Evolutionary conservation across 2,797 vertebrate genomes (phyloP), one percentile per base, ranked within the genome.

Genomic region (Coregonus sp.): DNA sequence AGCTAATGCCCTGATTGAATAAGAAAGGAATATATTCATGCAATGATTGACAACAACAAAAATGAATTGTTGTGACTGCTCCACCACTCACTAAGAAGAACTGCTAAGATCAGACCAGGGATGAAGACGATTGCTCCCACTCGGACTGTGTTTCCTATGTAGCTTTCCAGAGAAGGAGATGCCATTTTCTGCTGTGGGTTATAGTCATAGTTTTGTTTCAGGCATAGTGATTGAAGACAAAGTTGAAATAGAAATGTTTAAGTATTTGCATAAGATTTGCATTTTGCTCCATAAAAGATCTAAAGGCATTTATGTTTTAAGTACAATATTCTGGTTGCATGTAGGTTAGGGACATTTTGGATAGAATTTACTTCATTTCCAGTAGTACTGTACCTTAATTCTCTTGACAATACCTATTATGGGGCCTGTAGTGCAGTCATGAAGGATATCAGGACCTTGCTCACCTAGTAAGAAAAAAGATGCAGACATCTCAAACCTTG

Each of bases 81-180:
- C 12, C 25, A 68, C 56, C 50, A 89, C 90, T 86, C 78, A 93
- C 91, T 86, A 77, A 87, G 71, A 25, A 84, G 67, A 72, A 86
- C 72, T 5, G 75, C 73, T 56, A 91, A 73, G 75, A 93, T 78
- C 75, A 93, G 76, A 1, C 84, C 85, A 5, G 91, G 89, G 18
- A 91, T 86, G 81, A 92, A 91, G 72, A 89, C n/a, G 80, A 92
- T 82, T 65, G 88, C 85, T 73, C 88, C 86, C 1, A 75, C 35
- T 79, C 89, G 84, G 77, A 93, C 2, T 2, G 88, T 85, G 78
- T 86, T 88, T 82, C 85, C 82, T 14, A 90, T 51, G 79, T 86
- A 92, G 54, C 0, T 68, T 61, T 80, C 29, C 56, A 80, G 40
- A 1, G 70, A 40, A 71, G 79, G 76, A 40, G 71, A 72, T 50